Conservation (phyloP, 1,140 invertebrate genomes). For the Drosophila lowei region DNA sequence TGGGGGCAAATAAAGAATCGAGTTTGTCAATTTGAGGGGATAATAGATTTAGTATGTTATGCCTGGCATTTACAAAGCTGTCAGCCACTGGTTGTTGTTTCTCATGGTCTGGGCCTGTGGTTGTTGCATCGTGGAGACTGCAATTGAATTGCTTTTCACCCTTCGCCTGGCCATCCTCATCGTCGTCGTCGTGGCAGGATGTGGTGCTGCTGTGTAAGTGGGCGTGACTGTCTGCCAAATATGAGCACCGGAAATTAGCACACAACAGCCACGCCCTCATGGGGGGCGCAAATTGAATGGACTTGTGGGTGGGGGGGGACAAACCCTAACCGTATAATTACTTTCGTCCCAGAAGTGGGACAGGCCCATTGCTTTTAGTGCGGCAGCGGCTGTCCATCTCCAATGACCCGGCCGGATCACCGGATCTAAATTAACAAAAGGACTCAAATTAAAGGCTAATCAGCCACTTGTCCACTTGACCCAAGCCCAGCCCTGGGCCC, state of each 20-base stretch:
- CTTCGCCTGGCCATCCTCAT: neutral
- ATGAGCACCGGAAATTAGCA: conserved; percentile 79
- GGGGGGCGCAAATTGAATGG: conserved; percentile 63
- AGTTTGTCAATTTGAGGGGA: conserved; percentile 44
- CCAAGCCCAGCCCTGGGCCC: conserved; percentile 19
- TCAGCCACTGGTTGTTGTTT: conserved; percentile 32
- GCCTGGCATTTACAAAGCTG: conserved; percentile 40
- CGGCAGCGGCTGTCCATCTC: conserved; percentile 11
- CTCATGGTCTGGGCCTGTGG: conserved; percentile 7
- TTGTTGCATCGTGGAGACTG: conserved; percentile 44
- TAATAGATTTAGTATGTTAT: conserved; percentile 75
- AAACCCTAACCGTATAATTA: conserved; percentile 61
- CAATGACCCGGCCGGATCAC: conserved; percentile 35
- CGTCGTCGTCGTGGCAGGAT: conserved; percentile 54
- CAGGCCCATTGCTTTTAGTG: conserved; percentile 26
- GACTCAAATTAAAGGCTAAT: conserved; percentile 77
- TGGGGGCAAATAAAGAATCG: conserved; percentile 32
- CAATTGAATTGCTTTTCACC: conserved; percentile 53
- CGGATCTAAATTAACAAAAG: conserved; percentile 75
- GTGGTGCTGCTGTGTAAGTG: conserved; percentile 65
- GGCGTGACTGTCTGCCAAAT: conserved; percentile 75
- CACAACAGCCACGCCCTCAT: conserved; percentile 47
- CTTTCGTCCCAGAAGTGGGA: conserved; percentile 39
- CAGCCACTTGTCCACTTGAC: conserved; percentile 66
- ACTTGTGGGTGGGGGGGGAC: conserved; percentile 19